Conservation (phyloP, 1,140 invertebrate species). For the Ceratitis capitata region DNA sequence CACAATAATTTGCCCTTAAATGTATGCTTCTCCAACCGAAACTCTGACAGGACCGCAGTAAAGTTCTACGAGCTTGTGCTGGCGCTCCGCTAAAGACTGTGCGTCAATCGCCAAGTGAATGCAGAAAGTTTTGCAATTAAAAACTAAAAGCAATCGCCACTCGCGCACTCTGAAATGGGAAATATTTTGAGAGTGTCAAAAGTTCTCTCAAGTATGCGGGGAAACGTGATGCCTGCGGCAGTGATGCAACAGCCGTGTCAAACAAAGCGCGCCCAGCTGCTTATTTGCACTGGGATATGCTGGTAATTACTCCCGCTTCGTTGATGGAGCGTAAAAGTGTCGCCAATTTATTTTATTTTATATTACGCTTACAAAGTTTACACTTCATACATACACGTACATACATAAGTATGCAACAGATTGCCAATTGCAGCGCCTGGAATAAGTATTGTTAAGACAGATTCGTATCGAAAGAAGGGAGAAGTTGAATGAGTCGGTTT, state of each 20-base stretch:
- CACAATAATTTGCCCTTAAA: background rate
- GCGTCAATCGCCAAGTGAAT: slow-evolving; percentile 13
- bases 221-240: too few relatives aligned
- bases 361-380: background rate
- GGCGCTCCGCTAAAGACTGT: background rate
- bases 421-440: too few relatives aligned
- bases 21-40: background rate
- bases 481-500: too few relatives aligned
- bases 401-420: background rate
- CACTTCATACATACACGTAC: background rate
- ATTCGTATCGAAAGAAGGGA: too few relatives aligned
- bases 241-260: background rate
- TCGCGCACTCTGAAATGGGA: background rate
- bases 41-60: background rate
- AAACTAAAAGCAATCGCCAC: slow-evolving; percentile 27
- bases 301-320: background rate
- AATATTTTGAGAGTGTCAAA: background rate
- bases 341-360: background rate
- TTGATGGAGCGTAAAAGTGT: slow-evolving; percentile 8
- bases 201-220: background rate
- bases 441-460: too few relatives aligned
- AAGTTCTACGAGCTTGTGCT: background rate
- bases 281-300: background rate
- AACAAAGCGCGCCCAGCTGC: background rate
- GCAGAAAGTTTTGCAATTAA: slow-evolving; percentile 23